These are phyloP conservation scores for Aldabrachelys gigantea DNA, from an alignment of 2,113 vertebrate species.

Conservation along the genomic window DNA sequence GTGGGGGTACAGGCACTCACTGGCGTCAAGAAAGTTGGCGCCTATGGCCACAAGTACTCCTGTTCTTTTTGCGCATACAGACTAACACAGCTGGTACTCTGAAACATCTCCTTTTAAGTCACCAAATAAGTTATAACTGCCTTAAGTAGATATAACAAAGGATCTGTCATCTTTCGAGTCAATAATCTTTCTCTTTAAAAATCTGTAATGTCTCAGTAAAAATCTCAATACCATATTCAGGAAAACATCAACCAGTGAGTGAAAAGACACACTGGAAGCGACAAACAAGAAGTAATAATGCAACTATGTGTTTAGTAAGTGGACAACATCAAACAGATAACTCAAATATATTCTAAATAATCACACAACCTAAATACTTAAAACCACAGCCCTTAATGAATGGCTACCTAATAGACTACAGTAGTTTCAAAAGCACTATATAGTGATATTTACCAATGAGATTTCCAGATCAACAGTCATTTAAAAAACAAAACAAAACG, in stretches of 20 bases:
- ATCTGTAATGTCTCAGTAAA: background rate
- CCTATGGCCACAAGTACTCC: no score
- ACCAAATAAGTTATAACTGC: background rate
- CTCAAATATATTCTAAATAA: background rate
- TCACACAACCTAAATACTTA: background rate
- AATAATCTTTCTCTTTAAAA: background rate
- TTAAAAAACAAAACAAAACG: no score
- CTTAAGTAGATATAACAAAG: constrained; percentile 1
- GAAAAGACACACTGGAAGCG: background rate
- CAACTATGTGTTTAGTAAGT: background rate
- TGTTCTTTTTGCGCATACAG: no score
- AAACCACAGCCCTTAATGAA: background rate
- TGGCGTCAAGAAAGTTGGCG: no score
- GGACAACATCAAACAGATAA: background rate
- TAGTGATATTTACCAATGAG: background rate
- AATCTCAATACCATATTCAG: background rate
- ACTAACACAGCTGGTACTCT: no score
- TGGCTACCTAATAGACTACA: background rate
- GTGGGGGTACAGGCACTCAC: no score
- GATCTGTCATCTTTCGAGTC: background rate
- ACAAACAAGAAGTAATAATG: background rate
- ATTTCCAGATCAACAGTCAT: background rate
- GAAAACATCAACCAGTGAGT: background rate
- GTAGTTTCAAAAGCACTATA: background rate
- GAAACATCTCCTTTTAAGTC: background rate